Percentiles rank a stretch among this genome's conserved stretches.
These are phyloP conservation scores for Cataglyphis cursor DNA, from an alignment of 2,888 invertebrate species.

Conservation along the genomic window DNA sequence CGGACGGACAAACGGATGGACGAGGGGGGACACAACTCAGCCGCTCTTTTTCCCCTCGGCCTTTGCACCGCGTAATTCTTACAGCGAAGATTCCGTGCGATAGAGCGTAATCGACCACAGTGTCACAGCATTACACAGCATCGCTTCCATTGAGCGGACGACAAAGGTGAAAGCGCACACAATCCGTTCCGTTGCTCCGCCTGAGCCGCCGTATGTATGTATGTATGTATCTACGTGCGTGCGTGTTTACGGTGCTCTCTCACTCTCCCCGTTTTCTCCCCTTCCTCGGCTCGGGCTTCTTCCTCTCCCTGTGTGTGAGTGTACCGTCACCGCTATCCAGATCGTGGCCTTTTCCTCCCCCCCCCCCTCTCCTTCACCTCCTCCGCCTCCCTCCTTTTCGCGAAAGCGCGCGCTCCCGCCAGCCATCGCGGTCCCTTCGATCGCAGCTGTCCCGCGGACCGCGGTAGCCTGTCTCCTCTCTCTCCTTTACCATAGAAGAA, in stretches of 20 bases:
- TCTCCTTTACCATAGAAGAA: constrained; percentile 40
- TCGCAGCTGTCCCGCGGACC: constrained; percentile 74
- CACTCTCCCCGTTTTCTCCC: constrained; percentile 58
- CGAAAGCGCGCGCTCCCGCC: constrained; percentile 51
- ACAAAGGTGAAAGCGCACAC: constrained; percentile 77
- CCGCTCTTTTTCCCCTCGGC: background rate
- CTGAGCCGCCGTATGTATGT: background rate
- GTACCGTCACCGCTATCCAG: constrained; percentile 23
- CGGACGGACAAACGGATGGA: constrained; percentile 4
- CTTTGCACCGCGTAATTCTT: constrained; percentile 29
- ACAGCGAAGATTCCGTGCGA: constrained; percentile 29
- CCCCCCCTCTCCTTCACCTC: constrained; percentile 40
- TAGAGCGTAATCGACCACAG: constrained; percentile 59
- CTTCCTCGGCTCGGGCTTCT: constrained; percentile 55
- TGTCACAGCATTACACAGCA: constrained; percentile 66
- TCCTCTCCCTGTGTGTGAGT: constrained; percentile 42
- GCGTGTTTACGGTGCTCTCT: constrained; percentile 61
- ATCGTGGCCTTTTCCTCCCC: constrained; percentile 53
- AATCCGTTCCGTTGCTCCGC: constrained; percentile 57
- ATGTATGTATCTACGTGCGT: constrained; percentile 8
- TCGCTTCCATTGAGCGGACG: constrained; percentile 73
- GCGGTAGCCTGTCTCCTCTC: background rate
- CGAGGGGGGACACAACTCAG: background rate
- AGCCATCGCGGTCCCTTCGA: constrained; percentile 72
- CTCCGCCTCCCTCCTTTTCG: constrained; percentile 51